A percentile compares a stretch with the other conserved stretches of the same genome.
Evolutionary conservation across 2,113 vertebrate genomes (phyloP).

Genomic region (Atherinomorus stipes): DNA sequence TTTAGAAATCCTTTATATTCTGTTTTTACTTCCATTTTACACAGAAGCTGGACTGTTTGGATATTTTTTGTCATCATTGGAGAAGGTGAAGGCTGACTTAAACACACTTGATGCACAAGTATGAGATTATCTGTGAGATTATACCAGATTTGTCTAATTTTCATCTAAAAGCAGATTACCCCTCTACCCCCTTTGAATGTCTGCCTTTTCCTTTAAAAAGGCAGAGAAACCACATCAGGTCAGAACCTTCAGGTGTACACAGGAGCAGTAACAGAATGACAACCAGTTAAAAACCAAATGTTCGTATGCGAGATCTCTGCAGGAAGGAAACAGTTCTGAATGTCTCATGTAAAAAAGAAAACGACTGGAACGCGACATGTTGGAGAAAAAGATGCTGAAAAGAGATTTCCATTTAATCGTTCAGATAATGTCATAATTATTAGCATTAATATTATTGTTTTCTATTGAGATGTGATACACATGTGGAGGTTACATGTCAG

Average conservation of each 20-base stretch:
- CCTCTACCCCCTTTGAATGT: not conserved
- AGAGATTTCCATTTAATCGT: constrained; percentile 69
- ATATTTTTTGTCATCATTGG: too few relatives aligned
- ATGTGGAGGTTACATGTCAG: constrained; percentile 27
- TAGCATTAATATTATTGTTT: constrained; percentile 60
- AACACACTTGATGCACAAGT: too few relatives aligned
- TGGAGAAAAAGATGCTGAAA: constrained; percentile 64
- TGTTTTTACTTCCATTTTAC: too few relatives aligned
- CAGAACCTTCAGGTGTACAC: constrained; percentile 16
- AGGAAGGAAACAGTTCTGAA: constrained; percentile 64
- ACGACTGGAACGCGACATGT: constrained; percentile 15
- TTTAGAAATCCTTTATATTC: too few relatives aligned
- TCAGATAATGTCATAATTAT: constrained; percentile 47
- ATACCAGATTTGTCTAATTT: too few relatives aligned
- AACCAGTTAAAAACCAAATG: constrained; percentile 64
- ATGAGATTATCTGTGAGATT: too few relatives aligned
- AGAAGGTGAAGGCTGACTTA: too few relatives aligned
- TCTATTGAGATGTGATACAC: constrained; percentile 66
- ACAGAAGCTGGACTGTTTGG: too few relatives aligned
- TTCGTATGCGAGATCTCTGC: constrained; percentile 39
- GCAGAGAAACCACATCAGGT: constrained; percentile 2
- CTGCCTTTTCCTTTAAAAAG: not conserved
- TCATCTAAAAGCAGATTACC: too few relatives aligned
- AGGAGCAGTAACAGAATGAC: constrained; percentile 28
- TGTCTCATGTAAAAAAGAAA: constrained; percentile 65